These are phyloP conservation scores for Hipparchia sbordonii DNA, from an alignment of 2,888 invertebrate species.

Conservation along the genomic window DNA sequence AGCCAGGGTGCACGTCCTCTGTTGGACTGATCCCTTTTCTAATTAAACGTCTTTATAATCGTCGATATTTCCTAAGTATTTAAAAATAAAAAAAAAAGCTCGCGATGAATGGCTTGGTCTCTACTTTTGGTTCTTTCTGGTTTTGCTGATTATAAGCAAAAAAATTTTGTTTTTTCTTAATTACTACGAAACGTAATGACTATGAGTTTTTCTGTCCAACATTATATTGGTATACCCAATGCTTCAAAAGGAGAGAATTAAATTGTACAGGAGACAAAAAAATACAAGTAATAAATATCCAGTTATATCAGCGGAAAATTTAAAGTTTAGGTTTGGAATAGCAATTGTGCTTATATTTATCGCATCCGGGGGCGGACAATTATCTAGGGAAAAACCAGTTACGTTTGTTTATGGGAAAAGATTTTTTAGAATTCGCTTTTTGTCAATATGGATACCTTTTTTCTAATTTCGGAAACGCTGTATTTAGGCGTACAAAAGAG, in stretches of 20 bases:
- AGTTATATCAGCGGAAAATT: conserved; percentile 11
- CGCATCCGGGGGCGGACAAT: conserved; percentile 16
- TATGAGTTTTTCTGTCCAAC: too few species aligned
- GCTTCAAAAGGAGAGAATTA: background rate
- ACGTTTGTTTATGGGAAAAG: conserved; percentile 6
- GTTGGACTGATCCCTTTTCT: too few species aligned
- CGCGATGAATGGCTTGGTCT: too few species aligned
- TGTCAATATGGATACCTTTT: conserved; percentile 15
- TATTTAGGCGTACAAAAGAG: background rate
- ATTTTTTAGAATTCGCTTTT: conserved; percentile 4
- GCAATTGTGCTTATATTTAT: conserved; percentile 23
- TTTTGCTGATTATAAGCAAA: too few species aligned
- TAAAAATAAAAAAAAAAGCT: too few species aligned
- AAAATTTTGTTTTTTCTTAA: too few species aligned
- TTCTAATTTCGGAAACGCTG: conserved; percentile 4
- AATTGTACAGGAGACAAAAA: background rate
- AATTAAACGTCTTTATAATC: too few species aligned
- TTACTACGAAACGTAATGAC: too few species aligned
- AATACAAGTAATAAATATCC: conserved; percentile 3
- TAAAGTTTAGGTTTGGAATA: conserved; percentile 20
- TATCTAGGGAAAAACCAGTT: conserved; percentile 2
- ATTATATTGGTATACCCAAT: background rate
- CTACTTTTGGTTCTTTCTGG: too few species aligned
- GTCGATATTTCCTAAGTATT: too few species aligned
- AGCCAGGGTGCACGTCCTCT: too few species aligned